phyloP scores from a whole-genome alignment of 2,888 invertebrate species.

The Tipula lateralis region DNA sequence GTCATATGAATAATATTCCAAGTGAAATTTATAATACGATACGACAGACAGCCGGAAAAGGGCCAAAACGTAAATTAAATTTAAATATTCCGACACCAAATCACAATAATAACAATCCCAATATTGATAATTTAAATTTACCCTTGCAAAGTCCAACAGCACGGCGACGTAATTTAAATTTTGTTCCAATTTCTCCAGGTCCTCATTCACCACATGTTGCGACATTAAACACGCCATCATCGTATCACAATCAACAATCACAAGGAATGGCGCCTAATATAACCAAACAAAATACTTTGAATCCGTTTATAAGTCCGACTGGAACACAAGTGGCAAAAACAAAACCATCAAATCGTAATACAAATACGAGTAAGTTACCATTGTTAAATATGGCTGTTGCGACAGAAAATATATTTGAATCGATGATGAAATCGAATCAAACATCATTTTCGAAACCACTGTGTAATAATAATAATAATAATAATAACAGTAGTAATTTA shows the following conservation, averaged over 20 bases:
- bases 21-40: conserved; percentile 35
- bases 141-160: conserved; percentile 69
- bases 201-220: conserved; percentile 55
- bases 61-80: conserved; percentile 46
- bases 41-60: conserved; percentile 36
- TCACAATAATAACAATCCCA: conserved; percentile 13
- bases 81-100: conserved; percentile 38
- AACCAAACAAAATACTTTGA: conserved; percentile 48
- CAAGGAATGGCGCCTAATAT: conserved; percentile 44
- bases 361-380: conserved; percentile 46
- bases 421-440: conserved; percentile 15
- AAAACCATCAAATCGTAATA: conserved; percentile 51
- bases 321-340: conserved; percentile 68
- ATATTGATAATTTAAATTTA: not conserved
- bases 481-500: not conserved
- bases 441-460: conserved; percentile 31
- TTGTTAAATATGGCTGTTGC: not conserved
- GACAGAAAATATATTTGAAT: not conserved
- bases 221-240: conserved; percentile 48
- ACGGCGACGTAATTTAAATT: conserved; percentile 73
- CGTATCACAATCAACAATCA: conserved; percentile 46
- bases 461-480: not conserved
- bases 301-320: conserved; percentile 73
- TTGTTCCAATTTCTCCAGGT: conserved; percentile 81
- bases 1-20: conserved; percentile 31